Percentiles rank a stretch among this genome's conserved stretches.
These are phyloP conservation scores for Callorhinus ursinus DNA, from an alignment of 2,113 vertebrate genomes.

Conservation along the genomic window DNA sequence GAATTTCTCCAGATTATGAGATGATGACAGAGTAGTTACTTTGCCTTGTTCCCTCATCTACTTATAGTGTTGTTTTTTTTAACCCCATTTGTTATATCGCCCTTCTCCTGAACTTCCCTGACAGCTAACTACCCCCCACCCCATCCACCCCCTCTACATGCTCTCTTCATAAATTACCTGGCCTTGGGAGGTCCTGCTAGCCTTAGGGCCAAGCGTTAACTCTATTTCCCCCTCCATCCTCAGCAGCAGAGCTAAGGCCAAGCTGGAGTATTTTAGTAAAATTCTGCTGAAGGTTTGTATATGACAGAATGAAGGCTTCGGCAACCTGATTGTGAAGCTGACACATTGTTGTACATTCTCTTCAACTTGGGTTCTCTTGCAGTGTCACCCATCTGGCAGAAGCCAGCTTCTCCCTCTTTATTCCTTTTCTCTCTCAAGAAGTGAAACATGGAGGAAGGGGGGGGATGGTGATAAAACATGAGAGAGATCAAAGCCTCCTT, in stretches of 20 bases:
- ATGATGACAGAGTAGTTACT: constrained; percentile 19
- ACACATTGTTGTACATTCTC: background rate
- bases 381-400: background rate
- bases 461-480: background rate
- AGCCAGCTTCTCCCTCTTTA: background rate
- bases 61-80: background rate
- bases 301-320: background rate
- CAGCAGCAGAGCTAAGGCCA: background rate
- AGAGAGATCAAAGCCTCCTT: background rate
- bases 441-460: background rate
- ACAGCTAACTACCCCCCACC: background rate
- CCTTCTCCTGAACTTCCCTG: background rate
- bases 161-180: background rate
- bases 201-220: background rate
- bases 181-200: background rate
- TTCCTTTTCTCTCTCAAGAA: constrained; percentile 34
- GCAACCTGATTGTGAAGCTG: background rate
- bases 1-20: background rate
- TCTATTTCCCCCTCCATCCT: background rate
- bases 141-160: background rate
- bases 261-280: background rate
- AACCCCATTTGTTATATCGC: background rate
- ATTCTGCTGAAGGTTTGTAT: background rate
- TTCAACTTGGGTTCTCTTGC: background rate
- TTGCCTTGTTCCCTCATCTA: background rate